Conservation (phyloP, 2,888 invertebrate species). For the Megaustenia siamemsis region DNA sequence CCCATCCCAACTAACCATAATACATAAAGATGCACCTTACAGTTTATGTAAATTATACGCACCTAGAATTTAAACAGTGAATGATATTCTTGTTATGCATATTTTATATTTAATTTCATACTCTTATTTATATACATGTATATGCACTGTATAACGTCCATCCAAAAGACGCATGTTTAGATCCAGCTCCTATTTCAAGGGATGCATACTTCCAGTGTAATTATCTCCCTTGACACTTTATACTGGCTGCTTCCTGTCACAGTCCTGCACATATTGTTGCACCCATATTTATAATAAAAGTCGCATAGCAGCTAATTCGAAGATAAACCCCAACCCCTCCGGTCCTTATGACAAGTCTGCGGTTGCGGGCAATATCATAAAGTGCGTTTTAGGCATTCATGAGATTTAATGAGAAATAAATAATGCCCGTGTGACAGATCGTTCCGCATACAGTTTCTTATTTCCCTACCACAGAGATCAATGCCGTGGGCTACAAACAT, state of each 20-base stretch:
- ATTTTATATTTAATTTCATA: too few species aligned
- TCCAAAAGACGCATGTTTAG: neutral
- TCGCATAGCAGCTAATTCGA: neutral
- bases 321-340: neutral
- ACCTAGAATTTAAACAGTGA: too few species aligned
- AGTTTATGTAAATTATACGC: too few species aligned
- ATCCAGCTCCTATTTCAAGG: neutral
- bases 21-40: too few species aligned
- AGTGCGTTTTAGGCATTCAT: neutral
- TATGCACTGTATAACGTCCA: too few species aligned
- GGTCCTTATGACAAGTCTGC: too few species aligned
- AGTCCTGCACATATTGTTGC: neutral
- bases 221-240: neutral
- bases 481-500: conserved; percentile 23
- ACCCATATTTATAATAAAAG: neutral
- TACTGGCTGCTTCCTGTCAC: too few species aligned
- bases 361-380: neutral
- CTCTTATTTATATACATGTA: too few species aligned
- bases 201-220: neutral
- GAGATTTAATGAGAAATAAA: conserved; percentile 28
- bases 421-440: conserved; percentile 2
- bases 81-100: too few species aligned
- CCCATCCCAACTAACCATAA: too few species aligned
- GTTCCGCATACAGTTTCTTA: neutral
- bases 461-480: neutral